These are phyloP conservation scores for Phoxinus phoxinus DNA, from an alignment of 2,113 vertebrate genomes.

Conservation along the genomic window DNA sequence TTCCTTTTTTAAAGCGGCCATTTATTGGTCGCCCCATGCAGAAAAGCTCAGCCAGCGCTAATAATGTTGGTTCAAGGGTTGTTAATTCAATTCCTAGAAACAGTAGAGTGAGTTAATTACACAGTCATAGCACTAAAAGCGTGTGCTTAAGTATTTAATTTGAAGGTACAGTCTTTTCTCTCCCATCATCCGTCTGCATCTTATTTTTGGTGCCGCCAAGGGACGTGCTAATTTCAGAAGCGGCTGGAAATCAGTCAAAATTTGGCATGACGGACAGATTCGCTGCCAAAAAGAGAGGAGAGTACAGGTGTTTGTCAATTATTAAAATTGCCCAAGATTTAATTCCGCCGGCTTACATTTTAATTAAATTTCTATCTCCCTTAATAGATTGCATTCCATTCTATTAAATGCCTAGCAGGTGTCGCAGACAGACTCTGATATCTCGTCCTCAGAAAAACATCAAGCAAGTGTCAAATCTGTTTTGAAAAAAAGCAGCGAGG, in stretches of 20 bases:
- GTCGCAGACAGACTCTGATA: constrained; percentile 61
- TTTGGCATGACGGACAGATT: constrained; percentile 50
- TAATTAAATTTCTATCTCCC: constrained; percentile 70
- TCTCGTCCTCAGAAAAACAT: constrained; percentile 60
- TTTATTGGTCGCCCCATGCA: constrained; percentile 53
- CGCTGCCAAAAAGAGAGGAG: constrained; percentile 64
- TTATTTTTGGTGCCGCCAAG: constrained; percentile 64
- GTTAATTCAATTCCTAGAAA: constrained; percentile 67
- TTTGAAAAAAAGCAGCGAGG: constrained; percentile 26
- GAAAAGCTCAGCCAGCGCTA: constrained; percentile 56
- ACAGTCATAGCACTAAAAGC: constrained; percentile 58
- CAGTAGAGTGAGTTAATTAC: constrained; percentile 69
- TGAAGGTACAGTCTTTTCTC: constrained; percentile 59
- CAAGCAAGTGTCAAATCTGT: constrained; percentile 51
- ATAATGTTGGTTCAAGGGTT: constrained; percentile 64
- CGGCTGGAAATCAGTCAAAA: constrained; percentile 65
- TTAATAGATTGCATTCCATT: constrained; percentile 76
- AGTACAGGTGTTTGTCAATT: constrained; percentile 76
- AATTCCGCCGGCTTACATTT: constrained; percentile 70
- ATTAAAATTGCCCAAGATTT: constrained; percentile 73
- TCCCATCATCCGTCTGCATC: constrained; percentile 38
- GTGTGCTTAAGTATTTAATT: constrained; percentile 61
- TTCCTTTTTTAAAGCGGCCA: constrained; percentile 47
- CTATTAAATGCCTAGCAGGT: constrained; percentile 71
- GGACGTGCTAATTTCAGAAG: constrained; percentile 58